Evolutionary conservation across 2,113 vertebrate species (phyloP).

Genomic region (Lonchura striata): DNA sequence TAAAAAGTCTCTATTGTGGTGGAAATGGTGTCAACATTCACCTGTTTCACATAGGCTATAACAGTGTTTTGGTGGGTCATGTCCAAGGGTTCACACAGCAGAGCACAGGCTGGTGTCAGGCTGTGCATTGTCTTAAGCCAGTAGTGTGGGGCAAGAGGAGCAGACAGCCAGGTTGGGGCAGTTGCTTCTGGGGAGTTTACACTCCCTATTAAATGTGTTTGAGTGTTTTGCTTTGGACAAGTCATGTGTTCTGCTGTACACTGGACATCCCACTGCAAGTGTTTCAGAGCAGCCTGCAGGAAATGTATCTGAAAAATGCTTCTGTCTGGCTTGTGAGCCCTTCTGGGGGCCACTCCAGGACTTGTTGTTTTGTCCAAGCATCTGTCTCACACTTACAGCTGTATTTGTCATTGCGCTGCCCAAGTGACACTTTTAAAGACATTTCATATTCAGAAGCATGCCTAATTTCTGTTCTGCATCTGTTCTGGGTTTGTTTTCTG

Average conservation of each 20-base stretch:
- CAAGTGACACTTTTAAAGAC: neutral
- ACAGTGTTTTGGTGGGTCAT: neutral
- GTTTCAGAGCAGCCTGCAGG: neutral
- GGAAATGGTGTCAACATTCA: neutral
- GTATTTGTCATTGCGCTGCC: neutral
- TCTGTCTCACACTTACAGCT: neutral
- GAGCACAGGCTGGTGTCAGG: neutral
- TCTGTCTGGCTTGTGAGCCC: neutral
- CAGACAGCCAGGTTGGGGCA: neutral
- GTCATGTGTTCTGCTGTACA: neutral
- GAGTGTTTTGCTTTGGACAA: neutral
- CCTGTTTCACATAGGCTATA: neutral
- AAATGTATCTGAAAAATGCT: neutral
- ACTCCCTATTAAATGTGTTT: neutral
- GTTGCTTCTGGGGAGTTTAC: neutral
- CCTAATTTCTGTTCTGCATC: neutral
- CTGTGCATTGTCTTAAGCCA: neutral
- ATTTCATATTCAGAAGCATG: neutral
- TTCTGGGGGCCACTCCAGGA: neutral
- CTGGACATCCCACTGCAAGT: neutral
- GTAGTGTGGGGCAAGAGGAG: neutral
- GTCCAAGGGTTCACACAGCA: neutral
- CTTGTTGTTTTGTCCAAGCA: neutral
- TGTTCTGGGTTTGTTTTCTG: neutral
- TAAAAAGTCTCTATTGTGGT: neutral